Evolutionary conservation across 1,140 invertebrate genomes (phyloP).

Genomic region (Potamilus streckersoni): DNA sequence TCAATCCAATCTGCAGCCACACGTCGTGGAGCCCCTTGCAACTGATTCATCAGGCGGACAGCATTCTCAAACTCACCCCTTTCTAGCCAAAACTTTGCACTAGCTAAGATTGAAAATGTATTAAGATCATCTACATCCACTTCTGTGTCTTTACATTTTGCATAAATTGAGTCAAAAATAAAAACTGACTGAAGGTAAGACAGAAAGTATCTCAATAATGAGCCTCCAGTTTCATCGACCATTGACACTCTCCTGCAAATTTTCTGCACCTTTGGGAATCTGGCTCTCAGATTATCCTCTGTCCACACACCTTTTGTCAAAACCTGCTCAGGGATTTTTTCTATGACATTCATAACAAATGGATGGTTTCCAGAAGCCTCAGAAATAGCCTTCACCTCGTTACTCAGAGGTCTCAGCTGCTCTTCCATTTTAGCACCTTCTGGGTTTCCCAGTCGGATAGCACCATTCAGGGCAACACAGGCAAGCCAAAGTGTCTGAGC

Average conservation of each 20-base stretch:
- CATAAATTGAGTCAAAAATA: slow-evolving; percentile 68
- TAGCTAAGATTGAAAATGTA: slow-evolving; percentile 88
- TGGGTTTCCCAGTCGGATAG: slow-evolving; percentile 75
- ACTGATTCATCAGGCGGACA: slow-evolving; percentile 88
- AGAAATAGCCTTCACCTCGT: slow-evolving; percentile 78
- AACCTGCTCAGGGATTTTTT: slow-evolving; percentile 82
- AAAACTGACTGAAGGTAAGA: slow-evolving; percentile 85
- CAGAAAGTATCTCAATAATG: slow-evolving; percentile 83
- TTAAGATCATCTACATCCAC: slow-evolving; percentile 74
- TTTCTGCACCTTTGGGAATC: slow-evolving; percentile 81
- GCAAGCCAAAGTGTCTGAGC: slow-evolving; percentile 93
- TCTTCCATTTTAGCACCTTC: slow-evolving; percentile 63
- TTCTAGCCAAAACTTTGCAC: slow-evolving; percentile 85
- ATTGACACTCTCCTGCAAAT: slow-evolving; percentile 79
- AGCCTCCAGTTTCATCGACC: slow-evolving; percentile 83
- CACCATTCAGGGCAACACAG: slow-evolving; percentile 84
- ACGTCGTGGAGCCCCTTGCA: slow-evolving; percentile 85
- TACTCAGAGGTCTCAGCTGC: slow-evolving; percentile 78
- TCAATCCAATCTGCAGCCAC: slow-evolving; percentile 89
- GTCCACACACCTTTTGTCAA: slow-evolving; percentile 84
- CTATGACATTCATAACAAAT: slow-evolving; percentile 79
- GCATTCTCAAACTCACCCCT: slow-evolving; percentile 86
- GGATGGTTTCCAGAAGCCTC: slow-evolving; percentile 68
- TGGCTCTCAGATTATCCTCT: slow-evolving; percentile 84
- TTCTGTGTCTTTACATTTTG: slow-evolving; percentile 60